Evolutionary conservation across 1,140 invertebrate species (phyloP).

Genomic region (Drosophila pallidifrons): DNA sequence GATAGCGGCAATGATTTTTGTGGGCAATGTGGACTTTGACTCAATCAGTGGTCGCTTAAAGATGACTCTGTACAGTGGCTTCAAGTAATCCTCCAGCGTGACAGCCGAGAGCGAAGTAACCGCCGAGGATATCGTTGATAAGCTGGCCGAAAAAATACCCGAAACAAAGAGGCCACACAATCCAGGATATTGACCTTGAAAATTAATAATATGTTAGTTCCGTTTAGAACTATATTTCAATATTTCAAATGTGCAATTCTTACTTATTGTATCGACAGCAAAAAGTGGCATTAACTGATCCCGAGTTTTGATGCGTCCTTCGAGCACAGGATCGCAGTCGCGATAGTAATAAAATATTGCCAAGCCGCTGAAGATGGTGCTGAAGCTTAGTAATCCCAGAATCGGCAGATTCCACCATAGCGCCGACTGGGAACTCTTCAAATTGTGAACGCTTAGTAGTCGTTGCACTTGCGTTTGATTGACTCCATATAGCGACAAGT

Average conservation of each 20-base stretch:
- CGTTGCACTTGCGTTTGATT: slow-evolving; percentile 96
- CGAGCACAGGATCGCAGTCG: slow-evolving; percentile 90
- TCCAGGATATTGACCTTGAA: slow-evolving; percentile 87
- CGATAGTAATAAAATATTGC: slow-evolving; percentile 92
- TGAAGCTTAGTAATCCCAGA: slow-evolving; percentile 88
- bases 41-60: slow-evolving; percentile 67
- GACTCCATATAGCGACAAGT: slow-evolving; percentile 91
- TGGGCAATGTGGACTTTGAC: slow-evolving; percentile 83
- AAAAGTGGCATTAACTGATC: slow-evolving; percentile 91
- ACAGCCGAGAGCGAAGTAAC: slow-evolving; percentile 94
- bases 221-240: neutral
- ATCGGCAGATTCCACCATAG: slow-evolving; percentile 91
- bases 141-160: slow-evolving; percentile 92
- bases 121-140: slow-evolving; percentile 94
- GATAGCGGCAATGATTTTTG: slow-evolving; percentile 89
- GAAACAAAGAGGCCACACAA: slow-evolving; percentile 94
- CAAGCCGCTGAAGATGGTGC: slow-evolving; percentile 91
- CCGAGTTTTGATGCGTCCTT: slow-evolving; percentile 85
- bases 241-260: slow-evolving; percentile 2
- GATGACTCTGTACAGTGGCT: slow-evolving; percentile 85
- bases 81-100: slow-evolving; percentile 93
- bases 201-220: neutral
- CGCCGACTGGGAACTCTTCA: slow-evolving; percentile 88
- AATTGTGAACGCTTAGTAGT: slow-evolving; percentile 90
- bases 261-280: slow-evolving; percentile 90